A percentile compares a stretch with the other conserved stretches of the same genome.
phyloP scores from a whole-genome alignment of 1,140 invertebrate genomes.

The Pteromalus puparum region DNA sequence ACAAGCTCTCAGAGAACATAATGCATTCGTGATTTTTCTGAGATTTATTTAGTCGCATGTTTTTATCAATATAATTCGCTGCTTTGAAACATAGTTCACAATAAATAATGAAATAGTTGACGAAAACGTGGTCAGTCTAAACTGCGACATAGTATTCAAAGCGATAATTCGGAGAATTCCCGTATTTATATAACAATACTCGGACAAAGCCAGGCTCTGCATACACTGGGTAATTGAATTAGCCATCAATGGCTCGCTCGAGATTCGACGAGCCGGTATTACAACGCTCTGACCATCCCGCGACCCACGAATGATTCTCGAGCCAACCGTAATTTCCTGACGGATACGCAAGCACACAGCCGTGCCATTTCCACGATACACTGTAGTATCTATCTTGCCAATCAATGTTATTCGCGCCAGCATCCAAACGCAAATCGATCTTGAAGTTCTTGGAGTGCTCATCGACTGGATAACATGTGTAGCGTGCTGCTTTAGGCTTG shows the following conservation, averaged over 20 bases:
- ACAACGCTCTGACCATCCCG: not conserved
- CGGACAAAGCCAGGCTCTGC: not conserved
- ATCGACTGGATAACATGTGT: not conserved
- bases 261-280: not conserved
- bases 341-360: not conserved
- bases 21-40: too few species aligned
- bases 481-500: not conserved
- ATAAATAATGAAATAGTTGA: too few species aligned
- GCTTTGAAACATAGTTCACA: too few species aligned
- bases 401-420: not conserved
- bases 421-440: not conserved
- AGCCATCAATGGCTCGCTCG: not conserved
- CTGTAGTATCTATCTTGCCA: not conserved
- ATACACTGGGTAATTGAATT: not conserved
- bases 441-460: not conserved
- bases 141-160: too few species aligned
- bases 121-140: too few species aligned
- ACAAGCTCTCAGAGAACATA: too few species aligned
- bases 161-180: not conserved
- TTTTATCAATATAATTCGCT: too few species aligned
- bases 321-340: not conserved
- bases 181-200: not conserved
- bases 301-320: not conserved
- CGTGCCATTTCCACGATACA: not conserved
- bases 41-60: too few species aligned